Base-by-base conservation (phyloP, 2,888 invertebrate genomes). In the Limnephilus rhombicus region DNA sequence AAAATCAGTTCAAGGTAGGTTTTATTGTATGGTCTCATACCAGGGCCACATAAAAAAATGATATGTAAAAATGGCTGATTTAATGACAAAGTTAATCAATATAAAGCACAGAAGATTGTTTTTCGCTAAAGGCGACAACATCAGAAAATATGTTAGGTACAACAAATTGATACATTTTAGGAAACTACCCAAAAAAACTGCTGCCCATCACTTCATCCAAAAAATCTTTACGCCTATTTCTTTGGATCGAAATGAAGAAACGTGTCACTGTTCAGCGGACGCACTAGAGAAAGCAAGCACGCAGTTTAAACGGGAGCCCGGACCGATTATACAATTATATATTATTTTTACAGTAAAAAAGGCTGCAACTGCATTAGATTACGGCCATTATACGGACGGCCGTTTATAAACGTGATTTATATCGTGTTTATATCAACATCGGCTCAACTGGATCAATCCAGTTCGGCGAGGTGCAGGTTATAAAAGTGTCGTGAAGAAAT, bases 321-420 rank as follows among this genome's bases (percentile, higher is more conserved):
- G 83, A 87, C 87, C 87, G 90, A 92, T 92, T 92, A 92, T 88
- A 92, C 91, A 92, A 92, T 92, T 49, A 45, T 45, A 2, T 45
- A 49, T 49, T 92, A 90, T 87, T 45, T 34, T 91, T 86, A 49
- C 85, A 88, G 49, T 80, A 53, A 89, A 91, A 89, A 89, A 89
- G 53, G 87, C 82, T 81, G 45, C 82, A 89, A 87, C 53, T 68
- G 85, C 85, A 91, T 93, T 93, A 92, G 93, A 93, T 93, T 92
- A 92, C 90, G 93, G 90, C 89, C 90, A 93, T 90, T 92, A 93
- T 80, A 68, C 9, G 80, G 85, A 88, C 92, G 85, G 45, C 88
- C 86, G 92, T 91, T 92, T 90, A 91, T 92, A 92, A 92, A 89
- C 83, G 82, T 93, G 93, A 92, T 92, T 92, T 92, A 92, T 92